These are phyloP conservation scores for Cerceris rybyensis DNA, from an alignment of 2,888 invertebrate species.

Conservation along the genomic window DNA sequence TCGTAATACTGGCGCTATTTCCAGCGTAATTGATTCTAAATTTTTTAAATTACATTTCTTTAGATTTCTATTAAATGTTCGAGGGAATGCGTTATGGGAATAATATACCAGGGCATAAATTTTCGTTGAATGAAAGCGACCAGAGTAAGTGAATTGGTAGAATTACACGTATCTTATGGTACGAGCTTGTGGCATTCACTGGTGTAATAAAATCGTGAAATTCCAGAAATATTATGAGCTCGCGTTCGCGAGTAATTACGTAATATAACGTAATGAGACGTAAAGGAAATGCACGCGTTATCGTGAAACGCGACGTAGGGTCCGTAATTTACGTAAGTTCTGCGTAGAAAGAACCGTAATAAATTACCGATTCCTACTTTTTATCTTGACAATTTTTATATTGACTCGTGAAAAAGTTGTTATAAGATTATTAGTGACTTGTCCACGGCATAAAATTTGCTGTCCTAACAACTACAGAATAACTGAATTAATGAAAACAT, in stretches of 20 bases:
- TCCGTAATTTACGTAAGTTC: neutral
- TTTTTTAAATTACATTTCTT: too few species aligned
- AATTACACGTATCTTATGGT: conserved; percentile 19
- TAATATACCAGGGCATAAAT: neutral
- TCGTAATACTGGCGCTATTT: neutral
- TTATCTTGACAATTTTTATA: neutral
- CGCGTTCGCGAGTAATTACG: conserved; percentile 24
- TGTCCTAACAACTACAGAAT: neutral
- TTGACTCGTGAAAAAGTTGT: neutral
- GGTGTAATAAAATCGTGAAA: conserved; percentile 21
- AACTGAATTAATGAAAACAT: neutral
- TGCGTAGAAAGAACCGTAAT: neutral
- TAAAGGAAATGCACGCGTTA: conserved; percentile 1
- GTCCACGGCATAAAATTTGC: neutral
- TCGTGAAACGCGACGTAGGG: neutral
- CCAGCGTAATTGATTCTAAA: too few species aligned
- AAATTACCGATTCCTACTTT: conserved; percentile 24
- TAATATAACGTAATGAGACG: conserved; percentile 17
- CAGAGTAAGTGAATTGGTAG: conserved; percentile 15
- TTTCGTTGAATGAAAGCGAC: conserved; percentile 4
- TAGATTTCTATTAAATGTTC: too few species aligned
- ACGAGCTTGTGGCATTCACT: neutral
- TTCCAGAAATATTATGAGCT: conserved; percentile 20
- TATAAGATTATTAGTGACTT: neutral
- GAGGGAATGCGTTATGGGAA: neutral